Conservation (phyloP, 1,140 invertebrate species). For the Meloidogyne chitwoodi region DNA sequence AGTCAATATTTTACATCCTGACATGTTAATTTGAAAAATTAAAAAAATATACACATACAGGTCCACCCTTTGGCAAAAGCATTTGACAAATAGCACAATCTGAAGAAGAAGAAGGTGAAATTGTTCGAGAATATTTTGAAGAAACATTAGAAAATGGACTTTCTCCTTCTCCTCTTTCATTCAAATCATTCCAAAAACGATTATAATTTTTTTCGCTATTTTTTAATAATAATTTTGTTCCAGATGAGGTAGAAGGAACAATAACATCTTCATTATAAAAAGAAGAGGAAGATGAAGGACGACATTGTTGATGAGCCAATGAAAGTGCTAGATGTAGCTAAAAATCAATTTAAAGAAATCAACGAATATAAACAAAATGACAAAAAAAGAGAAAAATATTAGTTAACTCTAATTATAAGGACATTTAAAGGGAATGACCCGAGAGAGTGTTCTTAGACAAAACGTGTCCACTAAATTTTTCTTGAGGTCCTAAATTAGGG, state of each 20-base stretch:
- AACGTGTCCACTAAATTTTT: not conserved
- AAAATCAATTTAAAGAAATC: constrained; percentile 28
- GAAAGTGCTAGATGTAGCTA: constrained; percentile 56
- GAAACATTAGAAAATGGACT: not conserved
- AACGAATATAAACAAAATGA: constrained; percentile 15
- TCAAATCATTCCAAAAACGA: not conserved
- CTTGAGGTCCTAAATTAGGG: too few species aligned
- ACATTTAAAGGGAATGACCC: not conserved
- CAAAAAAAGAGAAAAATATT: not conserved
- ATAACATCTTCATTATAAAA: not conserved
- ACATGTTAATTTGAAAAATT: too few species aligned
- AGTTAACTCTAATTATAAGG: not conserved
- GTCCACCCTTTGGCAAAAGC: constrained; percentile 46
- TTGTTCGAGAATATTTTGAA: constrained; percentile 1
- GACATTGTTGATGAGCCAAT: constrained; percentile 42
- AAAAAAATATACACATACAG: constrained; percentile 37
- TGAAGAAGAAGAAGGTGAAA: constrained; percentile 38
- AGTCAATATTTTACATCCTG: too few species aligned
- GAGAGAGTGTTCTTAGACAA: not conserved
- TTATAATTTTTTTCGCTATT: not conserved
- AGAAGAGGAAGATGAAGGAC: not conserved
- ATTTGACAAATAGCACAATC: constrained; percentile 58
- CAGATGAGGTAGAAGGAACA: constrained; percentile 9
- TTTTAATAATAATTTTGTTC: not conserved
- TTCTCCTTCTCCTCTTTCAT: not conserved